These are phyloP conservation scores for Nephrotoma guestfalica DNA, from an alignment of 2,888 invertebrate genomes.

Conservation along the genomic window DNA sequence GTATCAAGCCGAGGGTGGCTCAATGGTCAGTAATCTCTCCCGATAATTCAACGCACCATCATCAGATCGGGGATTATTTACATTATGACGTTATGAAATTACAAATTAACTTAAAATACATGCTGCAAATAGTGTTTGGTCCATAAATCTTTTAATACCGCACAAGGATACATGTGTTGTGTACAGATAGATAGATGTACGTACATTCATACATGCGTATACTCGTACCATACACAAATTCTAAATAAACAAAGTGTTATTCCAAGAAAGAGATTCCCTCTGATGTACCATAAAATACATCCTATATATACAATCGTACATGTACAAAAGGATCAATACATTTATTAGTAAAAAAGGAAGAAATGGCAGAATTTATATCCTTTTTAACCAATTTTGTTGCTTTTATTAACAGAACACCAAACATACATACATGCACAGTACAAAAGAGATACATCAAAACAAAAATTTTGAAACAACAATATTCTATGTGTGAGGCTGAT, in stretches of 20 bases:
- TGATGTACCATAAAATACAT: neutral
- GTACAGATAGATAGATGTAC: too few relatives aligned
- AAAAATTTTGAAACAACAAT: neutral
- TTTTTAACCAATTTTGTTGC: neutral
- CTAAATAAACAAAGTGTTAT: neutral
- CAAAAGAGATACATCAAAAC: neutral
- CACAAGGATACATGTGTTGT: too few relatives aligned
- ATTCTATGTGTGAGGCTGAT: neutral
- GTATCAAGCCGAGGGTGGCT: too few relatives aligned
- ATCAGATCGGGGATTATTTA: too few relatives aligned
- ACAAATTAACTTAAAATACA: too few relatives aligned
- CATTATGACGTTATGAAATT: too few relatives aligned
- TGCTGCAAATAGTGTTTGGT: too few relatives aligned
- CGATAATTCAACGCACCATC: too few relatives aligned
- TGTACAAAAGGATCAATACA: neutral
- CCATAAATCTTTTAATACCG: too few relatives aligned
- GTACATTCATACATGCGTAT: neutral
- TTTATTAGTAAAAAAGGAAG: neutral
- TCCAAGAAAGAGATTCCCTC: neutral
- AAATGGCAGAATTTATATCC: neutral
- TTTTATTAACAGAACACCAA: neutral
- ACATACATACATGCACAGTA: neutral
- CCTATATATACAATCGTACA: neutral
- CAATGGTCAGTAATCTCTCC: too few relatives aligned
- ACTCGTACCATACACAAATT: too few relatives aligned